Base-by-base conservation (phyloP, 2,113 vertebrate genomes). In the Narcine bancroftii region DNA sequence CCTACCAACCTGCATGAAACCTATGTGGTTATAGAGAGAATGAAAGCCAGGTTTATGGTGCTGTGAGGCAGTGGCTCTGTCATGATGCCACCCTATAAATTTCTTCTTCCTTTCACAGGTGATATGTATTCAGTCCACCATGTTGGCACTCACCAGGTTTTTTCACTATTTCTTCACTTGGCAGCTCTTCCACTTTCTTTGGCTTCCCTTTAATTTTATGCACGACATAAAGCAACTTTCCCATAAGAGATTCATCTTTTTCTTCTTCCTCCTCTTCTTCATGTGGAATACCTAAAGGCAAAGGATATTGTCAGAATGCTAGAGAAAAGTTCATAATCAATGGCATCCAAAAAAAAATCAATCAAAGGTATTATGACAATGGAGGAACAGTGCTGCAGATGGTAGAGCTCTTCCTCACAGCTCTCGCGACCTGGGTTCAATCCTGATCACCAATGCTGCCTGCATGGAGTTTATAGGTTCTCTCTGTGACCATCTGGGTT, bases 191-290 rank as follows among this genome's bases (percentile, higher is more conserved):
- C 36, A 96, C 95, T 93, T 96, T 96, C 94, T 96, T 98, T 76
- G 97, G 94, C 73, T 96, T 96, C 69, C 98, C 97, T 96, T 97
- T 99, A 94, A 99, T 97, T 96, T 97, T 99, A 93, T 97, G 96
- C 92, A 99, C 94, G 93, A 99, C 94, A 72, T 96, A 95, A 91
- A 98, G 93, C 39, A 99, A 96, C 81, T 97, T 98, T 45, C 97
- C 97, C 94, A 96, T 96, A 94, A 99, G 97, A 36, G 98, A 98
- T 0, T 95, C 95, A 92, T 97, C 96, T 76, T 97, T 96, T 13
- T 97, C 96, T 56, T 97, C 97, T 21, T 97, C 97, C 6, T 97
- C 95, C 2, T 98, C 97, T 92, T 98, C 98, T 94, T 99, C 98
- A 94, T 97, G 95, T 29, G 99, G 99, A 95, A 99, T 98, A 93